Conservation (phyloP, 2,888 invertebrate genomes). For the Dorcus hopei region DNA sequence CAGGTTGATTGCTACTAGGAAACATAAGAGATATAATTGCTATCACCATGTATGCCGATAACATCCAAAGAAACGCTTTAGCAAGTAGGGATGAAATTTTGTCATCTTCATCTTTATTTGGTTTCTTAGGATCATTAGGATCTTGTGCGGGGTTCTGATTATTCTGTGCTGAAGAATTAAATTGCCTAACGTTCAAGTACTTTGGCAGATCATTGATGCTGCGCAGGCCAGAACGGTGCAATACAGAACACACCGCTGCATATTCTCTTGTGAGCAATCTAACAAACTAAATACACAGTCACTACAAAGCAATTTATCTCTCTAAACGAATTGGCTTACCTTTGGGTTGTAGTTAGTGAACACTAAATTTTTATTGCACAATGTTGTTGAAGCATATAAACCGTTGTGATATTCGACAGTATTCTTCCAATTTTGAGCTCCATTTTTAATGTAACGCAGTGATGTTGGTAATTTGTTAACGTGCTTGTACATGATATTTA, state of each 20-base stretch:
- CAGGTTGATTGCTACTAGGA: constrained; percentile 69
- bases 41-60: constrained; percentile 71
- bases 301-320: not conserved
- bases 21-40: constrained; percentile 70
- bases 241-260: constrained; percentile 54
- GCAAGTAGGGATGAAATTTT: constrained; percentile 70
- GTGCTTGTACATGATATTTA: no score
- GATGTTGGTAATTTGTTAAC: no score
- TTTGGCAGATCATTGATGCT: constrained; percentile 39
- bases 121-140: constrained; percentile 35
- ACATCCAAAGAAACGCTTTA: constrained; percentile 77
- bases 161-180: constrained; percentile 33
- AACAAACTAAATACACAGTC: constrained; percentile 13
- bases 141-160: constrained; percentile 20
- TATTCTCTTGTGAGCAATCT: constrained; percentile 51
- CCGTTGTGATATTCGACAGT: no score
- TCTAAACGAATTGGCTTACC: no score
- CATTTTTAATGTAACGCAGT: no score
- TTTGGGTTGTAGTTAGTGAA: no score
- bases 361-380: no score
- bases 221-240: constrained; percentile 54
- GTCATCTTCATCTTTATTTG: constrained; percentile 58
- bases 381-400: no score
- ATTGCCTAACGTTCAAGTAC: constrained; percentile 30
- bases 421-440: no score